Percentiles rank a stretch among this genome's conserved stretches.
Conservation (phyloP, 2,113 vertebrate species). For the Tichodroma muraria region DNA sequence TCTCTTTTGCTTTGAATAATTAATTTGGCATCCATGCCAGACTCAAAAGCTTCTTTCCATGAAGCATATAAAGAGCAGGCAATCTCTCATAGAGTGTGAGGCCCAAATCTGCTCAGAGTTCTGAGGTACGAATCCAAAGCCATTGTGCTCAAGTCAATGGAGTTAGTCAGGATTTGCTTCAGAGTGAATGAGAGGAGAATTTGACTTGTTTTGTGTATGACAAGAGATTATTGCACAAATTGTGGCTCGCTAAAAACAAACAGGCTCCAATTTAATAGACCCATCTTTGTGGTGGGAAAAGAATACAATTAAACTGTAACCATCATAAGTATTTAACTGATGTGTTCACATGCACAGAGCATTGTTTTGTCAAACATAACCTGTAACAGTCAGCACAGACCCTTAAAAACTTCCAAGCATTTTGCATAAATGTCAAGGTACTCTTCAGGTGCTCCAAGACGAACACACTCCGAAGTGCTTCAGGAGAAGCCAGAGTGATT, state of each 20-base stretch:
- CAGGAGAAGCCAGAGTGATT: neutral
- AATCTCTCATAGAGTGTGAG: neutral
- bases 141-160: neutral
- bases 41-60: constrained; percentile 9
- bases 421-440: neutral
- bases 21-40: neutral
- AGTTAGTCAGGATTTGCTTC: neutral
- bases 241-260: neutral
- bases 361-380: neutral
- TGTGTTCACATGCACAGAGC: neutral
- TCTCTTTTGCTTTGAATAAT: constrained; percentile 28
- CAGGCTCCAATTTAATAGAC: neutral
- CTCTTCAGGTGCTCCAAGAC: neutral
- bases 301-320: neutral
- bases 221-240: neutral
- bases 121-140: neutral
- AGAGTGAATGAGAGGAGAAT: neutral
- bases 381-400: neutral
- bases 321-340: neutral
- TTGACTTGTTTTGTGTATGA: neutral
- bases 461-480: neutral
- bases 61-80: neutral
- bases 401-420: neutral
- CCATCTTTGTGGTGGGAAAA: accelerated
- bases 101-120: neutral